These are phyloP conservation scores for Botia almorhae DNA, from an alignment of 2,797 vertebrate genomes.

Conservation along the genomic window DNA sequence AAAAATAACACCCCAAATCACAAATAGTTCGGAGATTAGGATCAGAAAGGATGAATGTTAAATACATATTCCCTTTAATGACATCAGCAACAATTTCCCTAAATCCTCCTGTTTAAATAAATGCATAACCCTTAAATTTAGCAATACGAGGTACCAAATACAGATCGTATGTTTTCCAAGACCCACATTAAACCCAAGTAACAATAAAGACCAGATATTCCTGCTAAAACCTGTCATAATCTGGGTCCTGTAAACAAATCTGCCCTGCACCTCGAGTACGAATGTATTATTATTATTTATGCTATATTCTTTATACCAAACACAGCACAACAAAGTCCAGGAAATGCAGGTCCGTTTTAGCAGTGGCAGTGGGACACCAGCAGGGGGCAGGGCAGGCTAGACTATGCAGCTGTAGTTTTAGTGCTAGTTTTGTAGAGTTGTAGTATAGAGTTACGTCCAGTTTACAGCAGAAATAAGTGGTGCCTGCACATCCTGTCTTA, in stretches of 20 bases:
- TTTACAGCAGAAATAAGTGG: slow-evolving; percentile 62
- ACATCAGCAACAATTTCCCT: slow-evolving; percentile 12
- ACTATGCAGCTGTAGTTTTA: slow-evolving; percentile 51
- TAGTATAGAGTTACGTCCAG: background rate
- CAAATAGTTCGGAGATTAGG: background rate
- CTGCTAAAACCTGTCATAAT: slow-evolving; percentile 13
- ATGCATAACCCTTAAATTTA: background rate
- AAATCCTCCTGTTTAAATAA: slow-evolving; percentile 19
- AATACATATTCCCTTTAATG: slow-evolving; percentile 40
- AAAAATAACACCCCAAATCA: background rate
- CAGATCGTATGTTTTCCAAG: slow-evolving; percentile 7
- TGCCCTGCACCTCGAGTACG: background rate
- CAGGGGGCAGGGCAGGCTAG: slow-evolving; percentile 41
- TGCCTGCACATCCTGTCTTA: slow-evolving; percentile 57
- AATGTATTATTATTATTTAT: slow-evolving; percentile 29
- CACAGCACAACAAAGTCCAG: slow-evolving; percentile 66
- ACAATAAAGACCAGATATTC: slow-evolving; percentile 15
- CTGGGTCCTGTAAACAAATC: slow-evolving; percentile 22
- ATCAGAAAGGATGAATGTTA: slow-evolving; percentile 9
- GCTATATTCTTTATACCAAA: slow-evolving; percentile 26
- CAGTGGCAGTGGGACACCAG: slow-evolving; percentile 42
- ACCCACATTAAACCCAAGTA: slow-evolving; percentile 17
- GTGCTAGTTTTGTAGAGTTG: slow-evolving; percentile 1
- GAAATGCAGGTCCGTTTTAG: slow-evolving; percentile 64
- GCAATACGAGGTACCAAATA: slow-evolving; percentile 12